A percentile compares a stretch with the other conserved stretches of the same genome.
Conservation (phyloP, 1,140 invertebrate genomes). For the Drosophila novamexicana region DNA sequence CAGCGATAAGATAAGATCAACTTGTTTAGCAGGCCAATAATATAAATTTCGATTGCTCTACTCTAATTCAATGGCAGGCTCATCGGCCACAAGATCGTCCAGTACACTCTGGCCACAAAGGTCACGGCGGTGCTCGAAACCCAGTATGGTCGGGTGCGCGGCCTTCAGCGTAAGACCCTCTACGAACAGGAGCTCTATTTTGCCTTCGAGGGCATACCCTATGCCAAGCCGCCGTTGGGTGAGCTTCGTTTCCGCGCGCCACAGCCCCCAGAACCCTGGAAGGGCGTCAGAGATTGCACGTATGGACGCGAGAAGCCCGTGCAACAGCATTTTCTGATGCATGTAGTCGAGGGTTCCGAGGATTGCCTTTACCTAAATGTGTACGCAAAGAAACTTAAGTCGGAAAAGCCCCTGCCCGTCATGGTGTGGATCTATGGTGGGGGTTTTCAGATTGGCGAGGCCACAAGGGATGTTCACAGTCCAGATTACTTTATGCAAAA, state of each 20-base stretch:
- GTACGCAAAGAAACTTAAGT: constrained; percentile 62
- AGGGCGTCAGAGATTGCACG: constrained; percentile 84
- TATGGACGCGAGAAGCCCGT: constrained; percentile 56
- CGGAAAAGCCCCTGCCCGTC: constrained; percentile 85
- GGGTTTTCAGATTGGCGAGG: constrained; percentile 86
- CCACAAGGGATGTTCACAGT: constrained; percentile 84
- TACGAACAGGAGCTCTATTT: constrained; percentile 72
- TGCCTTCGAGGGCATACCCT: constrained; percentile 87
- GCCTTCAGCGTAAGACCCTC: constrained; percentile 57
- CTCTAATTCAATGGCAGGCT: constrained; percentile 40
- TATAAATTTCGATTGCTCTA: background rate
- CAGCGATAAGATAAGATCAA: constrained; percentile 42
- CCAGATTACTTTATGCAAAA: constrained; percentile 87
- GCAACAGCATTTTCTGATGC: constrained; percentile 59
- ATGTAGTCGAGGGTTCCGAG: constrained; percentile 62
- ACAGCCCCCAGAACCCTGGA: constrained; percentile 85
- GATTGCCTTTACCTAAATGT: constrained; percentile 81
- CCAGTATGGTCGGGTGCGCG: constrained; percentile 53
- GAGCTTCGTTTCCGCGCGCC: constrained; percentile 87
- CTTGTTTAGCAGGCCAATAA: constrained; percentile 8
- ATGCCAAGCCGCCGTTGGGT: constrained; percentile 88
- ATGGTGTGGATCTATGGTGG: constrained; percentile 91
- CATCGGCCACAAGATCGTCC: constrained; percentile 62
- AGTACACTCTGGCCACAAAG: constrained; percentile 60
- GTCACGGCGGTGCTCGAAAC: constrained; percentile 53